Percentiles rank a stretch among this genome's conserved stretches.
phyloP scores from a whole-genome alignment of 2,888 invertebrate genomes.

The Nymphalis urticae region DNA sequence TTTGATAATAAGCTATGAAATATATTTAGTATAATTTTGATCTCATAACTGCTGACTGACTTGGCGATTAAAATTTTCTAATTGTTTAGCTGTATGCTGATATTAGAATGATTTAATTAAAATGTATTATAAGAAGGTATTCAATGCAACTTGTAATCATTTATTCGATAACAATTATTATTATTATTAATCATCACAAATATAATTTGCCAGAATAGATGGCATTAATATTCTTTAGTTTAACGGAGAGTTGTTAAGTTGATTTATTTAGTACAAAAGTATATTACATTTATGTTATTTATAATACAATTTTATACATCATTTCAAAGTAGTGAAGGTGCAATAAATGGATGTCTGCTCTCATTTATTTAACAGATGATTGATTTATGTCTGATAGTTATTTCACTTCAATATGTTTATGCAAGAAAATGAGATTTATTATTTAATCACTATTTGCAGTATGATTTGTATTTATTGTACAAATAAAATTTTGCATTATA shows the following conservation, averaged over 20 bases:
- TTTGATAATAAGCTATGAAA: constrained; percentile 28
- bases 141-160: constrained; percentile 44
- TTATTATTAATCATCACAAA: constrained; percentile 56
- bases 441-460: constrained; percentile 75
- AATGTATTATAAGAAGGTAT: constrained; percentile 43
- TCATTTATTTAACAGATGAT: constrained; percentile 30
- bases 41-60: constrained; percentile 67
- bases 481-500: constrained; percentile 78
- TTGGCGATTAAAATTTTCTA: constrained; percentile 45
- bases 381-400: constrained; percentile 23
- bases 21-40: constrained; percentile 53
- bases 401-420: constrained; percentile 48
- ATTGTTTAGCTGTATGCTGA: constrained; percentile 37
- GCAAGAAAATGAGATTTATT: constrained; percentile 74
- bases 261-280: constrained; percentile 73
- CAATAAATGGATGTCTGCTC: constrained; percentile 51
- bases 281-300: constrained; percentile 47
- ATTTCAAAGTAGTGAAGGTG: constrained; percentile 56
- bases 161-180: constrained; percentile 28
- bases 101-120: constrained; percentile 31
- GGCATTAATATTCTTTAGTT: constrained; percentile 29
- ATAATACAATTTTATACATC: constrained; percentile 39
- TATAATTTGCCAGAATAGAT: constrained; percentile 26
- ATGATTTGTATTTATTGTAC: constrained; percentile 82
- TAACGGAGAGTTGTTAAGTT: constrained; percentile 52